Conservation (phyloP, 2,797 vertebrate species). For the Danionella dracula region DNA sequence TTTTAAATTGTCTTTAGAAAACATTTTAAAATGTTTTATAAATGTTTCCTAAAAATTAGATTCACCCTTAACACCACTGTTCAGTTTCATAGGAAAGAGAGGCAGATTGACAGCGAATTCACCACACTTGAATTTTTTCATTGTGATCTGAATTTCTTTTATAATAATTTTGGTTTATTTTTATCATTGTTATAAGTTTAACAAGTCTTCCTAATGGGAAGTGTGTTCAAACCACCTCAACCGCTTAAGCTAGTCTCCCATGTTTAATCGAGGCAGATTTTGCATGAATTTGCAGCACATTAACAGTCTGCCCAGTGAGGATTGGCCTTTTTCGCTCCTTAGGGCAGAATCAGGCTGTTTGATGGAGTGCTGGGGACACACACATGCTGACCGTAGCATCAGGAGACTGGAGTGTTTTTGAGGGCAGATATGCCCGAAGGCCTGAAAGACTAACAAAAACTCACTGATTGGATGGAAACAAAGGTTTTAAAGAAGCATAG, state of each 20-base stretch:
- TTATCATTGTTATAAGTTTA: too few species aligned
- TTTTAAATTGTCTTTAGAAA: too few species aligned
- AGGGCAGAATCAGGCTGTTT: constrained; percentile 8
- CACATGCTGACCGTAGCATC: constrained; percentile 27
- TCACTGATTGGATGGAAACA: constrained; percentile 9
- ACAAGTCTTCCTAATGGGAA: too few species aligned
- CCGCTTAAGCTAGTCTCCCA: not conserved
- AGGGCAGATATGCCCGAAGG: constrained; percentile 29
- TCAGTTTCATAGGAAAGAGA: too few species aligned
- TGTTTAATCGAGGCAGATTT: not conserved
- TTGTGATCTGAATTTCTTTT: too few species aligned
- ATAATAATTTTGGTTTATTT: too few species aligned
- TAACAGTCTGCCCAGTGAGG: constrained; percentile 12
- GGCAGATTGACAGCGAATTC: too few species aligned
- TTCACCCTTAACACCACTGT: too few species aligned
- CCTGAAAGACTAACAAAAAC: constrained; percentile 9
- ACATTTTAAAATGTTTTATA: too few species aligned
- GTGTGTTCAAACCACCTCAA: not conserved
- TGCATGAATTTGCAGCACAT: not conserved
- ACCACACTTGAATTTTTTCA: too few species aligned
- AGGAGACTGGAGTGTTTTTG: constrained; percentile 23
- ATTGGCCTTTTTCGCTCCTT: not conserved
- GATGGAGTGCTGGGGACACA: constrained; percentile 18
- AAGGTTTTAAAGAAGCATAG: not conserved
- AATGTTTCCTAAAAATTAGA: too few species aligned